Evolutionary conservation across 1,140 invertebrate genomes (phyloP).

Genomic region (roundworm (Caenorhabditis elegans)): DNA sequence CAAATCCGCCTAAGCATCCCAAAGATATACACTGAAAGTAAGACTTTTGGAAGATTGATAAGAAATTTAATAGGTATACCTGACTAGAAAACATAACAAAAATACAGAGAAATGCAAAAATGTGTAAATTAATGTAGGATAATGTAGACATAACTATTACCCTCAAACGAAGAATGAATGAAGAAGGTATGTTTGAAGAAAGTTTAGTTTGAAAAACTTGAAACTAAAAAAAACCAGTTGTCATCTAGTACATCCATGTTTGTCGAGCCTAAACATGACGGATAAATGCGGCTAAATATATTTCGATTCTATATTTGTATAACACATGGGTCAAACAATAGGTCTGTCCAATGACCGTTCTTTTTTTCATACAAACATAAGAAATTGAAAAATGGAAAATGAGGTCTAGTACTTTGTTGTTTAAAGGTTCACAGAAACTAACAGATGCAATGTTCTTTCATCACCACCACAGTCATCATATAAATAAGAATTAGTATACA

Average conservation of each 20-base stretch:
- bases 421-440: neutral
- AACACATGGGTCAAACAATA: neutral
- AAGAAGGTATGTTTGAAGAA: neutral
- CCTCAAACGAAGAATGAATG: neutral
- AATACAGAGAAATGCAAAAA: neutral
- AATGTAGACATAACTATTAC: neutral
- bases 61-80: neutral
- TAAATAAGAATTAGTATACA: neutral
- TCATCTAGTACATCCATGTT: neutral
- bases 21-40: constrained; percentile 24
- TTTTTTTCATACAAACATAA: neutral
- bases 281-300: neutral
- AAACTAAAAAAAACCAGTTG: constrained; percentile 13
- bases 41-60: neutral
- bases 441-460: neutral
- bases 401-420: constrained; percentile 5
- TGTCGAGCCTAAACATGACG: neutral
- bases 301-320: neutral
- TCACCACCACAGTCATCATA: neutral
- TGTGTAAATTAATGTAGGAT: neutral
- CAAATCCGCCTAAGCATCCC: constrained; percentile 23
- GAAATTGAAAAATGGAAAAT: neutral
- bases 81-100: neutral
- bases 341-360: no score
- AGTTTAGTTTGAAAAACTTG: neutral